phyloP scores from a whole-genome alignment of 2,888 invertebrate genomes.

The Drosophila demipolita region DNA sequence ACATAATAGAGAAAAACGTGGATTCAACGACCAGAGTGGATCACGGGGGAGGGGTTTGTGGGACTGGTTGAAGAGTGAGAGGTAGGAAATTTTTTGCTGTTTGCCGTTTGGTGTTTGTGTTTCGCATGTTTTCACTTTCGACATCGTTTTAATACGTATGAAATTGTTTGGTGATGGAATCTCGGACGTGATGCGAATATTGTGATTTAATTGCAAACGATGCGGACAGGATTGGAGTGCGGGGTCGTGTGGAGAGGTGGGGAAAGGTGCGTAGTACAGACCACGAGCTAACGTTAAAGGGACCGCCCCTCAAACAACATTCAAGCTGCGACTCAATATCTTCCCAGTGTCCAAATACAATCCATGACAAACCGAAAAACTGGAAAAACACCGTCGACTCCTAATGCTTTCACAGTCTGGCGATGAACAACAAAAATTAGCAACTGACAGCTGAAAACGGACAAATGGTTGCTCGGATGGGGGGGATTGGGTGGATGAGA shows the following conservation, averaged over 20 bases:
- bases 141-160: slow-evolving; percentile 81
- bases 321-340: not conserved
- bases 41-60: not conserved
- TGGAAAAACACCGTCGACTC: not conserved
- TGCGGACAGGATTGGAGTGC: slow-evolving; percentile 15
- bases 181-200: slow-evolving; percentile 76
- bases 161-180: slow-evolving; percentile 82
- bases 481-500: not conserved
- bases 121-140: slow-evolving; percentile 70
- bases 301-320: not conserved
- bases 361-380: slow-evolving; percentile 1
- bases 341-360: slow-evolving; percentile 14
- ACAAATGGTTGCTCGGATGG: slow-evolving; percentile 1
- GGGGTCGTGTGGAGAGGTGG: not conserved
- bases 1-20: not conserved
- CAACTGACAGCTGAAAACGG: slow-evolving; percentile 28
- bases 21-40: not conserved
- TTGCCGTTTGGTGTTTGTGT: slow-evolving; percentile 31
- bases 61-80: not conserved
- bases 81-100: slow-evolving; percentile 6
- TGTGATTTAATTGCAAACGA: slow-evolving; percentile 74
- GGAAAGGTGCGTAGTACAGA: not conserved
- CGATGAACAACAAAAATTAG: slow-evolving; percentile 62
- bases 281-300: slow-evolving; percentile 35
- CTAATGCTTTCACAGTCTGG: slow-evolving; percentile 5